Conservation (phyloP, 2,113 vertebrate genomes). For the Catharus fuscescens region DNA sequence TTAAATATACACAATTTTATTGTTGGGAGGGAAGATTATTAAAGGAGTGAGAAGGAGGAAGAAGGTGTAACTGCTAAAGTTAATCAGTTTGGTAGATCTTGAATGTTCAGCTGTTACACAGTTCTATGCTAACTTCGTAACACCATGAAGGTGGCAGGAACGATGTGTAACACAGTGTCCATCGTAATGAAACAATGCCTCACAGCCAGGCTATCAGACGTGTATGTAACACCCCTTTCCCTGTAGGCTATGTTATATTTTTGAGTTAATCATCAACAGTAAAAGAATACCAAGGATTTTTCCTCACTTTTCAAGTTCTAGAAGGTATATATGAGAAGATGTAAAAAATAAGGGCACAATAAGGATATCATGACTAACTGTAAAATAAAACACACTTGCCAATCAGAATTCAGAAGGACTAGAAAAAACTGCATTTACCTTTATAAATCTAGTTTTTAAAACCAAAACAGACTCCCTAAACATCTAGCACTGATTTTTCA, state of each 20-base stretch:
- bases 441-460: background rate
- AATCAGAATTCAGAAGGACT: background rate
- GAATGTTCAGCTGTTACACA: background rate
- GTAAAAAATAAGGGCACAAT: background rate
- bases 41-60: background rate
- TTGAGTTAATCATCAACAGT: background rate
- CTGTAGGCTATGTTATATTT: background rate
- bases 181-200: background rate
- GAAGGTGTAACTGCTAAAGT: background rate
- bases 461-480: background rate
- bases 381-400: background rate
- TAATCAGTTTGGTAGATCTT: background rate
- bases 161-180: background rate
- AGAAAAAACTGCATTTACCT: background rate
- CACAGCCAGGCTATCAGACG: background rate
- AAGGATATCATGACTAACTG: background rate
- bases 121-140: background rate
- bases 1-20: background rate
- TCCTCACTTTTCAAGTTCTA: background rate
- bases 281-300: background rate
- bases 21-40: background rate
- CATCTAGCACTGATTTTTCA: background rate
- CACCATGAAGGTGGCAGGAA: background rate
- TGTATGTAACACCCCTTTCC: background rate
- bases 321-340: background rate